phyloP scores from a whole-genome alignment of 2,113 vertebrate species.

The Heptranchias perlo region DNA sequence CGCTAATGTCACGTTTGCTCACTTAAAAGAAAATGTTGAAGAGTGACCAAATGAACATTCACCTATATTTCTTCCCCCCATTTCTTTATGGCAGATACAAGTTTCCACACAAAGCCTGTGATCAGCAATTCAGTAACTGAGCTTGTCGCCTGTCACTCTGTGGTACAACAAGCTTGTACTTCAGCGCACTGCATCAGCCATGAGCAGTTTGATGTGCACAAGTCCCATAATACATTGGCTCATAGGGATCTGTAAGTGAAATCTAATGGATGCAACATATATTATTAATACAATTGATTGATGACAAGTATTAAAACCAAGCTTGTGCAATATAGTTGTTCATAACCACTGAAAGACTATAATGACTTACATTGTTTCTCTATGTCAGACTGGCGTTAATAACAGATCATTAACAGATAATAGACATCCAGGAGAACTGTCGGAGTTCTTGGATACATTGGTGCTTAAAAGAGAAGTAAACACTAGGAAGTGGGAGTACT shows the following conservation, averaged over 20 bases:
- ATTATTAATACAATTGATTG: neutral
- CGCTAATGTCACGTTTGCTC: neutral
- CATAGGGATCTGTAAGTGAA: neutral
- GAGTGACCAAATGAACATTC: neutral
- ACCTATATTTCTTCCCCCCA: neutral
- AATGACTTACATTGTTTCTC: neutral
- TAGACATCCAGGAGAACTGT: neutral
- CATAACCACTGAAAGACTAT: neutral
- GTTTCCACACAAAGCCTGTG: neutral
- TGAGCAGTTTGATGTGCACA: neutral
- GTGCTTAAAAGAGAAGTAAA: neutral
- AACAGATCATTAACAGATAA: neutral
- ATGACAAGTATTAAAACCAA: neutral
- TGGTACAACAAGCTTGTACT: neutral
- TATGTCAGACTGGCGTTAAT: neutral
- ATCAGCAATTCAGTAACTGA: neutral
- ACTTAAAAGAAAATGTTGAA: neutral
- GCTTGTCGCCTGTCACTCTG: neutral
- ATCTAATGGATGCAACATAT: neutral
- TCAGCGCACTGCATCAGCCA: neutral
- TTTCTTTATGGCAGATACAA: neutral
- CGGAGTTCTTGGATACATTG: neutral
- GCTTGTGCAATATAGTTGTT: neutral
- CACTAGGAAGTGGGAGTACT: neutral
- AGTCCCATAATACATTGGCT: neutral